A percentile compares a stretch with the other conserved stretches of the same genome.
These are phyloP conservation scores for Agriopis marginaria DNA, from an alignment of 2,888 invertebrate genomes.

Conservation along the genomic window DNA sequence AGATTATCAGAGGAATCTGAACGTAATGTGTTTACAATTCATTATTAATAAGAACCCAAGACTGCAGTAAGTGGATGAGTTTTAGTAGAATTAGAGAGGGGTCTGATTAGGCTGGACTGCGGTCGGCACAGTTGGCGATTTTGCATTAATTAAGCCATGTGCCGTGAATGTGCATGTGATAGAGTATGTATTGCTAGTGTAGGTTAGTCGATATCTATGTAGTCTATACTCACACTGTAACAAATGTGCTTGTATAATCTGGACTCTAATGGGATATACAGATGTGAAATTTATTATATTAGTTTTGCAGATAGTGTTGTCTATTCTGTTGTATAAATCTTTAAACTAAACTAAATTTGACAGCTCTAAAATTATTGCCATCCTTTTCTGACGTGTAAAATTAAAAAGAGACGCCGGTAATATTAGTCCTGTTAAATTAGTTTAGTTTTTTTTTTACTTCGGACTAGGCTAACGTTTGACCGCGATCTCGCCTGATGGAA, in stretches of 20 bases:
- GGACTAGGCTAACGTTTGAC: too few relatives aligned
- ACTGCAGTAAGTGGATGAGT: conserved; percentile 16
- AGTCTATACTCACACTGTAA: neutral
- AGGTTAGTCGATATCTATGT: neutral
- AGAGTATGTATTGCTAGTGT: neutral
- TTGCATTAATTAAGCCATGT: conserved; percentile 16
- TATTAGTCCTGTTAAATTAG: too few relatives aligned
- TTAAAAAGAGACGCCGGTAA: too few relatives aligned
- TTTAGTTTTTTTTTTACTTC: too few relatives aligned
- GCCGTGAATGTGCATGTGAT: conserved; percentile 8
- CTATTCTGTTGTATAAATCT: too few relatives aligned
- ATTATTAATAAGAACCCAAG: conserved; percentile 55
- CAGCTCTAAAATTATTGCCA: too few relatives aligned
- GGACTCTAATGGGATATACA: neutral
- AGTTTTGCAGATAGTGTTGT: too few relatives aligned
- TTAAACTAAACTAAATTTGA: too few relatives aligned
- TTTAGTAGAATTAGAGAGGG: conserved; percentile 28
- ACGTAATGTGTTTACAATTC: conserved; percentile 72
- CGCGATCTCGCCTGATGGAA: too few relatives aligned
- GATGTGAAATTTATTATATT: too few relatives aligned
- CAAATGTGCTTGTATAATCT: neutral
- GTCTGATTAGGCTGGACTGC: conserved; percentile 13
- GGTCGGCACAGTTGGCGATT: conserved; percentile 4
- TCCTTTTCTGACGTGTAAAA: too few relatives aligned
- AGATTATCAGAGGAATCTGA: conserved; percentile 77